Conservation (phyloP, 2,113 vertebrate genomes). For the Etheostoma cragini region DNA sequence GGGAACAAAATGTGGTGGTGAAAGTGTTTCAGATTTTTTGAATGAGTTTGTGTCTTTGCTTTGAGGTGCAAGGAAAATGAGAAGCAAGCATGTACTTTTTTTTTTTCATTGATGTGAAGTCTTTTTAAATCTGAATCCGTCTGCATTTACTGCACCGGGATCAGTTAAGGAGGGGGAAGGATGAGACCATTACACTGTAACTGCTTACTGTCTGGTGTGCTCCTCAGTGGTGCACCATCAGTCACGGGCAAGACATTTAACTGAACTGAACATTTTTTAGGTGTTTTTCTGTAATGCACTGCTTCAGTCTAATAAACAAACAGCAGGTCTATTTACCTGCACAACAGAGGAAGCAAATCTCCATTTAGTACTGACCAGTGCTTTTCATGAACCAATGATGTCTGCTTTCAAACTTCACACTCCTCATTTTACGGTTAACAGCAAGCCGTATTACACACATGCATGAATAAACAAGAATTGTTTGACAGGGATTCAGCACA, state of each 20-base stretch:
- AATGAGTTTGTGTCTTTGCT: constrained; percentile 29
- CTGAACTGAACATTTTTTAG: constrained; percentile 34
- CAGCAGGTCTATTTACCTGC: constrained; percentile 26
- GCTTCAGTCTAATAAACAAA: constrained; percentile 40
- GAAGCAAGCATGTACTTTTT: constrained; percentile 31
- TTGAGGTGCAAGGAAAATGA: constrained; percentile 23
- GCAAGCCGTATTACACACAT: constrained; percentile 10
- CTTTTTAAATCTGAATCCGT: constrained; percentile 39
- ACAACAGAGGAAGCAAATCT: constrained; percentile 4
- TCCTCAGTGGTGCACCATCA: constrained; percentile 15
- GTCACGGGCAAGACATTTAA: constrained; percentile 40
- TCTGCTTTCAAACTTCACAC: constrained; percentile 30
- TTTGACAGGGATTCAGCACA: constrained; percentile 12
- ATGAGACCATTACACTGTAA: constrained; percentile 78
- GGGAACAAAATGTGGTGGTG: constrained; percentile 21
- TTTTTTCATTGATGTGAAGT: constrained; percentile 42
- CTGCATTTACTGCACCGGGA: constrained; percentile 39
- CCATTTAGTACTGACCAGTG: constrained; percentile 29
- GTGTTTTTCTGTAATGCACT: constrained; percentile 41
- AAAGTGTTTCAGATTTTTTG: constrained; percentile 14
- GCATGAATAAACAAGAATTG: constrained; percentile 30
- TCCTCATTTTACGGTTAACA: neutral
- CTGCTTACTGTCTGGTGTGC: constrained; percentile 51
- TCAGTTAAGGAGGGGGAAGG: constrained; percentile 30
- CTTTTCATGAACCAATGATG: constrained; percentile 22